Conservation (phyloP, 2,797 vertebrate species). For the Poeciliopsis presidionis region DNA sequence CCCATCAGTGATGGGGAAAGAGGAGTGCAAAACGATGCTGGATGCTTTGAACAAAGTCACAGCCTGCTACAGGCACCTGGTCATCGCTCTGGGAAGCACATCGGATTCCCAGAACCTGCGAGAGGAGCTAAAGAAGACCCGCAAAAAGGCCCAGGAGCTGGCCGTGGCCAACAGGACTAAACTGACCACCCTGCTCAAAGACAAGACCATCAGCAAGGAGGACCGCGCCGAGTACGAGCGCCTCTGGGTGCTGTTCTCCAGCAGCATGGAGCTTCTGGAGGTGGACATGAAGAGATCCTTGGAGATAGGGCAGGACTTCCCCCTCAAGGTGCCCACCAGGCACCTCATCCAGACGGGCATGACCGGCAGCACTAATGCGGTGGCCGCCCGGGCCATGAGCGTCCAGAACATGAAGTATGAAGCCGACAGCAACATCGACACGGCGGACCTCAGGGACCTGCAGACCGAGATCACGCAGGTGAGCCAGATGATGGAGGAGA, state of each 20-base stretch:
- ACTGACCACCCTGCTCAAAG: constrained; percentile 89
- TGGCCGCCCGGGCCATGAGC: constrained; percentile 93
- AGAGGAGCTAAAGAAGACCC: constrained; percentile 92
- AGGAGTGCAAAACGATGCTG: constrained; percentile 95
- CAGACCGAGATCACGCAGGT: constrained; percentile 92
- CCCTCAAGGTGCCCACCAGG: constrained; percentile 88
- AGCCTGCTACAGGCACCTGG: constrained; percentile 94
- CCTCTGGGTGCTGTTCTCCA: constrained; percentile 95
- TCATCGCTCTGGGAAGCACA: constrained; percentile 92
- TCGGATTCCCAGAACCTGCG: constrained; percentile 95
- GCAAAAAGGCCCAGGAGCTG: constrained; percentile 93
- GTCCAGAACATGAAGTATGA: constrained; percentile 94
- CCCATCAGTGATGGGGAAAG: constrained; percentile 85
- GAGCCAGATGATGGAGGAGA: constrained; percentile 94
- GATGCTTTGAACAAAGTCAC: constrained; percentile 94
- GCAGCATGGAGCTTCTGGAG: constrained; percentile 96
- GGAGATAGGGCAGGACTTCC: constrained; percentile 92
- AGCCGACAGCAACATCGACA: constrained; percentile 88
- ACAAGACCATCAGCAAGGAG: constrained; percentile 86
- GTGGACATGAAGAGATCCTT: constrained; percentile 94
- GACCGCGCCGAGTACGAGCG: constrained; percentile 93
- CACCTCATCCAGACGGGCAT: constrained; percentile 96
- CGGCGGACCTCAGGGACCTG: constrained; percentile 87
- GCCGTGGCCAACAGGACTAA: constrained; percentile 88
- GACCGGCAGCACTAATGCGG: constrained; percentile 87